A percentile compares a stretch with the other conserved stretches of the same genome.
These are phyloP conservation scores for Trachops cirrhosus DNA, from an alignment of 2,797 vertebrate genomes.

Conservation along the genomic window DNA sequence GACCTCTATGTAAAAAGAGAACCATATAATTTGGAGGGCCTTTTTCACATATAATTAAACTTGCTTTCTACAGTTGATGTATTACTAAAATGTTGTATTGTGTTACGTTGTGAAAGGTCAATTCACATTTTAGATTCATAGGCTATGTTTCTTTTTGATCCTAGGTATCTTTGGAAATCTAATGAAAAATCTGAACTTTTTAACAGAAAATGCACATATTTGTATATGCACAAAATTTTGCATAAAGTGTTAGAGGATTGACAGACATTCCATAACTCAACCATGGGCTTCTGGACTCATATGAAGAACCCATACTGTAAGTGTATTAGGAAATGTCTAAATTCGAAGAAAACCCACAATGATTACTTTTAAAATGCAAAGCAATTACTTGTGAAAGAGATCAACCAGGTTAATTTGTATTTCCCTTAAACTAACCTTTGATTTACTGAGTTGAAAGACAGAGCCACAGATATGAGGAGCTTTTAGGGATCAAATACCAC, in stretches of 20 bases:
- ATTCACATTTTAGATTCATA: constrained; percentile 6
- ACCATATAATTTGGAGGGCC: constrained; percentile 14
- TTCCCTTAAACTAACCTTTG: constrained; percentile 21
- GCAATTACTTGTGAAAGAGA: not conserved
- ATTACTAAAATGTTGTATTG: constrained; percentile 20
- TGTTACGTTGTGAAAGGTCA: constrained; percentile 21
- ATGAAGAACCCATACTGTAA: not conserved
- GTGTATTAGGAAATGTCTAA: not conserved
- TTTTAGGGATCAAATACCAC: not conserved
- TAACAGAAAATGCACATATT: not conserved
- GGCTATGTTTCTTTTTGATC: not conserved
- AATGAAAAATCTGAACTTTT: not conserved
- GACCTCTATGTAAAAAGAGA: not conserved
- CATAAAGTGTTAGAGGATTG: not conserved
- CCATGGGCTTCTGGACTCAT: not conserved
- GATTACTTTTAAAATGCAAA: not conserved
- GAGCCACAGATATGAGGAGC: not conserved
- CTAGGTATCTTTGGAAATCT: constrained; percentile 5
- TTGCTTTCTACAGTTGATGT: constrained; percentile 18
- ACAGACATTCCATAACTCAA: not conserved
- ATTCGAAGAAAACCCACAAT: not conserved
- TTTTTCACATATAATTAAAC: constrained; percentile 31
- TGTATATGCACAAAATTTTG: not conserved
- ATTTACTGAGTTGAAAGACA: not conserved
- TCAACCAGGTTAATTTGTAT: not conserved